Conservation (phyloP, 2,888 invertebrate genomes). For the Tetrapedia diversipes region DNA sequence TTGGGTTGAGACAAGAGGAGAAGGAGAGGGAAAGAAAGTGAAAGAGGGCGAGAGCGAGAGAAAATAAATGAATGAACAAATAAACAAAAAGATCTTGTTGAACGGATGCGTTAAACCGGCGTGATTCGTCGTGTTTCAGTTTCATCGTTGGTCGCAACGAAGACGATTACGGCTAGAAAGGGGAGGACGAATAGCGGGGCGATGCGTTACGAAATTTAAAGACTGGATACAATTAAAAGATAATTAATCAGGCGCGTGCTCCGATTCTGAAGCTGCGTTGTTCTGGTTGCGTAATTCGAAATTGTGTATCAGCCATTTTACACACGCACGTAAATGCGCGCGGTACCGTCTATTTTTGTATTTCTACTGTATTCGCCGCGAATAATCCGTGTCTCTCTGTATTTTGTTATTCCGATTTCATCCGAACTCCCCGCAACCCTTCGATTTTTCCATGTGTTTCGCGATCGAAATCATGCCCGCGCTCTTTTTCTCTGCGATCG, state of each 20-base stretch:
- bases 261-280: conserved; percentile 43
- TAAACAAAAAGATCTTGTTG: not conserved
- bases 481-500: conserved; percentile 32
- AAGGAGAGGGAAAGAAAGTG: not conserved
- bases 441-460: conserved; percentile 11
- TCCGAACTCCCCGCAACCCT: conserved; percentile 36
- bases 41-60: no score
- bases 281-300: conserved; percentile 44
- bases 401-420: conserved; percentile 54
- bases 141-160: conserved; percentile 52
- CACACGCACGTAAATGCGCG: conserved; percentile 55
- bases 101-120: conserved; percentile 7
- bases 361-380: conserved; percentile 54
- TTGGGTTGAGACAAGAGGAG: conserved; percentile 18
- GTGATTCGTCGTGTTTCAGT: conserved; percentile 37
- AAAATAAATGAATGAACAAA: no score
- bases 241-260: conserved; percentile 43
- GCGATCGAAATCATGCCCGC: conserved; percentile 27
- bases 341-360: conserved; percentile 63
- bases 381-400: conserved; percentile 43
- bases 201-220: conserved; percentile 56
- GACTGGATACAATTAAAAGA: conserved; percentile 60
- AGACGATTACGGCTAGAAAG: conserved; percentile 30
- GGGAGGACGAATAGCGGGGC: conserved; percentile 28
- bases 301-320: conserved; percentile 63